Base-by-base conservation (phyloP, 37 sponge, comb jelly and placozoan genomes). In the Tethya wilhelma region DNA sequence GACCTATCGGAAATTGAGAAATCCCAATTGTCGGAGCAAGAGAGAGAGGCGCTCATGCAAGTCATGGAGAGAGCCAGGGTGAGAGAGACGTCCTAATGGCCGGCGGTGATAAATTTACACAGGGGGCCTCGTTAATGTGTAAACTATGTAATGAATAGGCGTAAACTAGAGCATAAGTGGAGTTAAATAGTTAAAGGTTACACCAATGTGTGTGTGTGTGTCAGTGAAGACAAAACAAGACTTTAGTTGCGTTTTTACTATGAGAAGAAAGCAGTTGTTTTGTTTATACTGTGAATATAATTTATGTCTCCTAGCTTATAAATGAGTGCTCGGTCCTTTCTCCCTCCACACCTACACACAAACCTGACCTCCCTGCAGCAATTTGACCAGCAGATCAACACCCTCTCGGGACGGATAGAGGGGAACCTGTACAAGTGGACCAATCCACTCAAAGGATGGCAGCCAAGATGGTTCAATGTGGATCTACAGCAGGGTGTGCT, bases 371-470 rank as follows among this genome's bases (percentile, higher is more conserved):
- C 11, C 44, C 22, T 36, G 41, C 44, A 78, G 79, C 66, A 78
- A 25, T 78, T 78, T 66, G 79, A 78, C 30, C 28, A 45, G 55
- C 66, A 76, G 44, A 28, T 11, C 1, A 29, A 26, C 1, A 14
- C 34, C 8, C 37, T 22, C 37, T 43, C 3, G 3, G 67, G 66
- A 43, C 84, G 79, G 19, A 29, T 88, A 17, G 89, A 92, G 45
- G 93, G 93, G 5, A 53, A 67, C 59, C 71, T 92, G 79, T 31
- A 64, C 25, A 92, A 92, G 73, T 88, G 89, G 89, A 88, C 89
- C 46, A 92, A 92, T 57, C 60, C 81, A 25, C 29, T 92, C 31
- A 92, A 88, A 66, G 93, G 93, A 43, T 92, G 89, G 89, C 93
- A 92, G 44, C 75, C 84, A 59, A 36, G 93, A 26, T 92, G 78